Percentiles rank a stretch among this genome's conserved stretches.
phyloP scores from a whole-genome alignment of 1,140 invertebrate species.

The Drosophila takahashii region DNA sequence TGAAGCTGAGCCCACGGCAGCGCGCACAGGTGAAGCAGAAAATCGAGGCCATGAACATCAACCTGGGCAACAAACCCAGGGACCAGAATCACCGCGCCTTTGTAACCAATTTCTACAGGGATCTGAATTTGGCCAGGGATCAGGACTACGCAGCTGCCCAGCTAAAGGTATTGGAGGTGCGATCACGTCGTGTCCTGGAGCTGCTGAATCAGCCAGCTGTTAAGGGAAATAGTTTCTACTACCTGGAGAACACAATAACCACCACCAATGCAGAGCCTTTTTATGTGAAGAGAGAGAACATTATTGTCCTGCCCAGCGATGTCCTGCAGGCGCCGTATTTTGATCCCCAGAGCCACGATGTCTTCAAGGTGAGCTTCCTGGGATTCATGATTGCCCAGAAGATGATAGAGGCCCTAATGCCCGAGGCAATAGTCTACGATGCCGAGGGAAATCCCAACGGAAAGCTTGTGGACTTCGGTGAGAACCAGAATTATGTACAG shows the following conservation, averaged over 20 bases:
- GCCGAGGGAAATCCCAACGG: conserved; percentile 34
- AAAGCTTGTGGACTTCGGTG: not conserved
- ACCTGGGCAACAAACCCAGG: conserved; percentile 66
- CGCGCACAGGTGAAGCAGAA: conserved; percentile 24
- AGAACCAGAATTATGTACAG: not conserved
- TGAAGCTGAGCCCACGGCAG: conserved; percentile 5
- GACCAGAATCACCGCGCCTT: conserved; percentile 28
- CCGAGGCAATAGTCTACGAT: conserved; percentile 22
- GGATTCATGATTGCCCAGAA: conserved; percentile 69
- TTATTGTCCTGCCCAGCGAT: conserved; percentile 60
- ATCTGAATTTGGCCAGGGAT: conserved; percentile 27
- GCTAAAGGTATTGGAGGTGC: conserved; percentile 51
- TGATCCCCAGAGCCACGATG: conserved; percentile 46
- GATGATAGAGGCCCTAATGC: conserved; percentile 57
- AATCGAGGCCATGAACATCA: conserved; percentile 40
- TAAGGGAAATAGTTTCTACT: conserved; percentile 18
- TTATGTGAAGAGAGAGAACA: conserved; percentile 52
- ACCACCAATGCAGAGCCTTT: conserved; percentile 24
- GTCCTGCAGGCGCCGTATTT: conserved; percentile 61
- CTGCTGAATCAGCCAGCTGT: conserved; percentile 14
- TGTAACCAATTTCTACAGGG: conserved; percentile 43
- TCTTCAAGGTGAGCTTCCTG: conserved; percentile 65
- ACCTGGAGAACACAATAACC: conserved; percentile 28
- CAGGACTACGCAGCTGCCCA: conserved; percentile 53
- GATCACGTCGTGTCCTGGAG: conserved; percentile 20